A percentile compares a stretch with the other conserved stretches of the same genome.
phyloP scores from a whole-genome alignment of 2,113 vertebrate genomes.

The Cynoglossus semilaevis region DNA sequence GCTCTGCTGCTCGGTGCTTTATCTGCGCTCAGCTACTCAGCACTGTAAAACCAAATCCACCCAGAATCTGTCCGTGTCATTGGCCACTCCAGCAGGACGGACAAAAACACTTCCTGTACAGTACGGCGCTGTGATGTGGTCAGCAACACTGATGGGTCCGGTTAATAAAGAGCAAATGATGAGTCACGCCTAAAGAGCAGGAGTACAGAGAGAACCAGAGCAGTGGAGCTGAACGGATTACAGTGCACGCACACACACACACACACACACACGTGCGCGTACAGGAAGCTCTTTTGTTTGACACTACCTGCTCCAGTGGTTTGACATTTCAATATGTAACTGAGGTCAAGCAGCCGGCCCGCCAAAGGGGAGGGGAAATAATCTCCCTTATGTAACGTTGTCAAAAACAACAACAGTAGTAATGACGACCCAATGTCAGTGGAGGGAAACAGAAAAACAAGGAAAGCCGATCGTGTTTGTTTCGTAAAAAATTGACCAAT shows the following conservation, averaged over 20 bases:
- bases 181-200: conserved; percentile 54
- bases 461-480: conserved; percentile 55
- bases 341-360: conserved; percentile 20
- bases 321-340: conserved; percentile 22
- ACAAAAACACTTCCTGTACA: conserved; percentile 43
- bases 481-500: conserved; percentile 65
- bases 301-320: conserved; percentile 16
- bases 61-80: conserved; percentile 6
- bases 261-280: too few relatives aligned
- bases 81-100: conserved; percentile 23
- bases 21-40: conserved; percentile 48
- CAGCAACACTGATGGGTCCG: conserved; percentile 46
- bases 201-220: conserved; percentile 5
- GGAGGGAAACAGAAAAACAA: conserved; percentile 29
- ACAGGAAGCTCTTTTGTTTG: conserved; percentile 18
- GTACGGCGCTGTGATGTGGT: conserved; percentile 27
- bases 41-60: conserved; percentile 15
- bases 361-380: conserved; percentile 1
- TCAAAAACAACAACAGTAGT: conserved; percentile 17
- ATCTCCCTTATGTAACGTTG: conserved; percentile 9
- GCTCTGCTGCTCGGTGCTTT: conserved; percentile 51
- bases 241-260: too few relatives aligned
- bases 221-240: conserved; percentile 10
- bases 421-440: too few relatives aligned
- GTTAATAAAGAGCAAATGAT: conserved; percentile 54